phyloP scores from a whole-genome alignment of 2,888 invertebrate species.

The Masnerella sp. region DNA sequence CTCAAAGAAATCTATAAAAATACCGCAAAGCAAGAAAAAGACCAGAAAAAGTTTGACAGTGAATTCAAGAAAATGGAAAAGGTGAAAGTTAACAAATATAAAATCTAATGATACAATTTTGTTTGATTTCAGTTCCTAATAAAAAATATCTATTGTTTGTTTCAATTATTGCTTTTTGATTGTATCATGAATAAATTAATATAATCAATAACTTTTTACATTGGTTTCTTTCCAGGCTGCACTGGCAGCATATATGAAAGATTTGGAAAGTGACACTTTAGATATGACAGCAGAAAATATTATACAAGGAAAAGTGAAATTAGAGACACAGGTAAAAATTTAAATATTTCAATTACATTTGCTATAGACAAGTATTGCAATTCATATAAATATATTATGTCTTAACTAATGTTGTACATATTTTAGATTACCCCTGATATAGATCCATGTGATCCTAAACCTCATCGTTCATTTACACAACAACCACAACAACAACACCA shows the following conservation, averaged over 20 bases:
- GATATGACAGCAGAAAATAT: constrained; percentile 78
- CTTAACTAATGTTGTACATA: no score
- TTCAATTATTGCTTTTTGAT: no score
- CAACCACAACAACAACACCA: constrained; percentile 37
- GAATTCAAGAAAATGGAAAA: constrained; percentile 93
- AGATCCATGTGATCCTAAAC: constrained; percentile 70
- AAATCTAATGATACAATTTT: neutral
- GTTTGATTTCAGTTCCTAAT: neutral
- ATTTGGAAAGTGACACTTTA: constrained; percentile 82
- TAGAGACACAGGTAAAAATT: constrained; percentile 51
- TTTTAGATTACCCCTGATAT: constrained; percentile 66
- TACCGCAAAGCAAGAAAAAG: constrained; percentile 88
- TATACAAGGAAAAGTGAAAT: constrained; percentile 68
- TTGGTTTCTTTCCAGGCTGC: constrained; percentile 81
- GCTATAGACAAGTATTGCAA: neutral
- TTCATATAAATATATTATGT: no score
- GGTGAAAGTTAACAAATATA: constrained; percentile 69
- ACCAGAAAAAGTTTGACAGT: constrained; percentile 86
- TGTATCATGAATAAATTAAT: no score
- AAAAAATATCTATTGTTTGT: no score
- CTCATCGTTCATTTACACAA: constrained; percentile 33
- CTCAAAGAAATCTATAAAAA: constrained; percentile 91
- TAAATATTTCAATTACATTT: neutral
- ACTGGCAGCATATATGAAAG: constrained; percentile 91
- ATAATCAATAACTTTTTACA: neutral